These are phyloP conservation scores for Acleris literana DNA, from an alignment of 2,888 invertebrate genomes.

Conservation along the genomic window DNA sequence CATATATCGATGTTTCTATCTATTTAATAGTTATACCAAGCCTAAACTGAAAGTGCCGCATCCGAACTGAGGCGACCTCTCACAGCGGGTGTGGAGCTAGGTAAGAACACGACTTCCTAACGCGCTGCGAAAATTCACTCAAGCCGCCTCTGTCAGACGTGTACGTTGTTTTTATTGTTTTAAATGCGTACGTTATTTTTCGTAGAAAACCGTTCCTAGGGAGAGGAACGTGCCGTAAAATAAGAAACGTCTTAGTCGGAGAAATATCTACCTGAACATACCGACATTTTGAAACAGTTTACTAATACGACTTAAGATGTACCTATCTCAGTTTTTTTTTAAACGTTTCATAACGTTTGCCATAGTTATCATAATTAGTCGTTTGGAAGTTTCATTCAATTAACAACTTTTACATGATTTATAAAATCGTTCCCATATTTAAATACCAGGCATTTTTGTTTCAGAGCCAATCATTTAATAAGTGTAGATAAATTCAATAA, in stretches of 20 bases:
- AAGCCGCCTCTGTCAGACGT: slow-evolving; percentile 63
- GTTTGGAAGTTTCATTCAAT: too few species aligned
- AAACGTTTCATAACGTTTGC: background rate
- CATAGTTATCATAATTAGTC: background rate
- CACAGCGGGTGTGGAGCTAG: slow-evolving; percentile 17
- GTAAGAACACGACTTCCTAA: slow-evolving; percentile 34
- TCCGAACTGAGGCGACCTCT: slow-evolving; percentile 9
- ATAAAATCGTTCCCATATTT: too few species aligned
- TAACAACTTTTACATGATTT: too few species aligned
- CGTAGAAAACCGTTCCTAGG: slow-evolving; percentile 51
- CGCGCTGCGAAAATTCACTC: slow-evolving; percentile 67
- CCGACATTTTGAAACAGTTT: slow-evolving; percentile 24
- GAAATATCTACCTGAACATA: slow-evolving; percentile 54
- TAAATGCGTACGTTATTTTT: slow-evolving; percentile 76
- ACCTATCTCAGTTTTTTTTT: slow-evolving; percentile 8
- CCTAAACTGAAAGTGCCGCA: slow-evolving; percentile 21
- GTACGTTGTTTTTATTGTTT: slow-evolving; percentile 76
- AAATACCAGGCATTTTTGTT: too few species aligned
- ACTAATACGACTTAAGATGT: slow-evolving; percentile 7
- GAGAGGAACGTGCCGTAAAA: slow-evolving; percentile 39
- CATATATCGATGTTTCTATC: background rate
- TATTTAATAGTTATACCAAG: background rate
- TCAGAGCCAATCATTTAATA: too few species aligned
- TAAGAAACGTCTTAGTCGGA: slow-evolving; percentile 56
- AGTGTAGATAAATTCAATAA: slow-evolving; percentile 3